Evolutionary conservation across 2,888 invertebrate genomes (phyloP).

Genomic region (Melanostoma scalare): DNA sequence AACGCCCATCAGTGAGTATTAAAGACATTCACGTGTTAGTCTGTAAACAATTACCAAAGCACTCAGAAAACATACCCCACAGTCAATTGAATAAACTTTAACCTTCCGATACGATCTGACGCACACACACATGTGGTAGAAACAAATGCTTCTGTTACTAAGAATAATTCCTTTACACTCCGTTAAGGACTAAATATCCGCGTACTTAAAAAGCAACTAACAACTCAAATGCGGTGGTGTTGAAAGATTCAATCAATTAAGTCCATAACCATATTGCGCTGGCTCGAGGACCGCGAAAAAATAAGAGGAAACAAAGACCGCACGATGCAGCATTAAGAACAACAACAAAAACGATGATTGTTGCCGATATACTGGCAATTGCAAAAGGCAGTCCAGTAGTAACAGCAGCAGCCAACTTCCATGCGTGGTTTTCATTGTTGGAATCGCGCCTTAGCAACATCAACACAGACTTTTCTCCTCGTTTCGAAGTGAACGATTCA

Average conservation of each 20-base stretch:
- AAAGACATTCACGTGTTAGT: no score
- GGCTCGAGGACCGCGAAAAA: conserved; percentile 30
- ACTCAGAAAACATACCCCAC: not conserved
- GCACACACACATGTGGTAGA: not conserved
- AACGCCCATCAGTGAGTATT: no score
- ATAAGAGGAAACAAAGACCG: conserved; percentile 39
- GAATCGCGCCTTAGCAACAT: conserved; percentile 35
- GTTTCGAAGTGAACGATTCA: conserved; percentile 37
- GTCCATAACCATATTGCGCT: conserved; percentile 48
- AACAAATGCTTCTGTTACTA: not conserved
- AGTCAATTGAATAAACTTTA: not conserved
- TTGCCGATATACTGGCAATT: conserved; percentile 10
- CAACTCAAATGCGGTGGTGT: conserved; percentile 32
- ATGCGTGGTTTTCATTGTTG: conserved; percentile 24
- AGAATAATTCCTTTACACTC: conserved; percentile 29
- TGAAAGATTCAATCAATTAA: conserved; percentile 69
- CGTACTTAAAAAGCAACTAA: conserved; percentile 35
- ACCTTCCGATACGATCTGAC: no score
- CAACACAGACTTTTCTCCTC: conserved; percentile 31
- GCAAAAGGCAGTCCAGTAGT: not conserved
- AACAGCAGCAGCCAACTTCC: conserved; percentile 27
- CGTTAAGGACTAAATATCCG: conserved; percentile 33
- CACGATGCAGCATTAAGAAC: conserved; percentile 16
- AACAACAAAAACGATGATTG: conserved; percentile 14
- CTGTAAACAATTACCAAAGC: not conserved